Conservation (phyloP, 2,113 vertebrate genomes). For the Ramphastos sulfuratus region DNA sequence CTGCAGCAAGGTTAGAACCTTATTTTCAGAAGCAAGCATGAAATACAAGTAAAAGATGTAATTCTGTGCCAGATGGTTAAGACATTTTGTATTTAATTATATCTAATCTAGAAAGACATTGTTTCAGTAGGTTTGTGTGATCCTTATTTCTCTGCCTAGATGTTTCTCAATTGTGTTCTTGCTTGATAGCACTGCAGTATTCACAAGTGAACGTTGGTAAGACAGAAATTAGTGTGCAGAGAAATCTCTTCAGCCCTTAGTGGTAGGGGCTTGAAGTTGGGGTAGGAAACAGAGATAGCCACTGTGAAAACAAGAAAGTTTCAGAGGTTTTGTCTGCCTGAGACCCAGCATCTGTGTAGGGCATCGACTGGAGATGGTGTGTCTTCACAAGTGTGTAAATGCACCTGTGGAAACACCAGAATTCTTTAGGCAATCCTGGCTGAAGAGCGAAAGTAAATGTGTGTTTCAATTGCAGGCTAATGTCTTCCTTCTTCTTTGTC, state of each 20-base stretch:
- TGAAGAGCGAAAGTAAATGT: accelerated
- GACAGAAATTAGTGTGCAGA: background rate
- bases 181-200: background rate
- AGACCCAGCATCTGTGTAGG: background rate
- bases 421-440: background rate
- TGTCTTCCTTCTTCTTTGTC: background rate
- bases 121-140: background rate
- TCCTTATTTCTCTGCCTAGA: background rate
- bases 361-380: background rate
- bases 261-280: background rate
- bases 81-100: background rate
- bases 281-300: background rate
- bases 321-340: background rate
- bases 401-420: background rate
- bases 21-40: background rate
- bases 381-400: background rate
- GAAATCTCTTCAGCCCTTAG: background rate
- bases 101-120: background rate
- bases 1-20: background rate
- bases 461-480: background rate
- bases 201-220: background rate
- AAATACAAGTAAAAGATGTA: background rate
- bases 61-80: background rate
- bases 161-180: background rate
- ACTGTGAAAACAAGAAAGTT: background rate